Base-by-base conservation (phyloP, 2,888 invertebrate species). In the Cactoblastis cactorum region DNA sequence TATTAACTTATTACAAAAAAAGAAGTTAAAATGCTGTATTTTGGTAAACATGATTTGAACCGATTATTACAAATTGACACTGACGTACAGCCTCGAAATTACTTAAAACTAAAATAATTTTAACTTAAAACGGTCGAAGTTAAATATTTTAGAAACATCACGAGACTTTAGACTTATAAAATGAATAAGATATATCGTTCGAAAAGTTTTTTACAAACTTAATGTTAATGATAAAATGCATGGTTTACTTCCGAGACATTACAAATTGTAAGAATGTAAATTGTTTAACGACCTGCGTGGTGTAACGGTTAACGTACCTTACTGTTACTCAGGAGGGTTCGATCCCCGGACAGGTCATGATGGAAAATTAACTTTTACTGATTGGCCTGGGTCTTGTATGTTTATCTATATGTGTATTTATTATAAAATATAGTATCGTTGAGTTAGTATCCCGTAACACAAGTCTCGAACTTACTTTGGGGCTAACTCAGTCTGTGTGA, bases 51-150 rank as follows among this genome's bases (percentile, higher is more conserved):
- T 49, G 50, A 50, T 52, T 54, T 43, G 39, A 51, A 51, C 39
- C 52, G 46, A 35, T 43, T 9, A 37, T 45, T 38, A 38, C 51
- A 51, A 53, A 50, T 41, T 54, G 45, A 39, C 66, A 58, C 43
- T 28, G 58, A 51, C 55, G 59, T 54, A 71, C 57, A 68, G 67
- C 64, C 69, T 67, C 67, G 61, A 51, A 65, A 51, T 52, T 34
- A 57, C 41, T 53, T 53, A 57, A 55, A 74, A 71, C 80, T 80
- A 83, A 83, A 83, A 83, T 79, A 55, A 69, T 65, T 63, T 76
- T 77, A 83, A 83, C 81, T 84, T 82, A 77, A 67, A 69, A 62
- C 22, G 24, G 22, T 37, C 38, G 47, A 83, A 83, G 81, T 83
- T 79, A 82, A 74, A 75, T 73, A 80, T 83, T 82, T 82, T 78